Base-by-base conservation (phyloP, 2,888 invertebrate genomes). In the Sesamia inferens region DNA sequence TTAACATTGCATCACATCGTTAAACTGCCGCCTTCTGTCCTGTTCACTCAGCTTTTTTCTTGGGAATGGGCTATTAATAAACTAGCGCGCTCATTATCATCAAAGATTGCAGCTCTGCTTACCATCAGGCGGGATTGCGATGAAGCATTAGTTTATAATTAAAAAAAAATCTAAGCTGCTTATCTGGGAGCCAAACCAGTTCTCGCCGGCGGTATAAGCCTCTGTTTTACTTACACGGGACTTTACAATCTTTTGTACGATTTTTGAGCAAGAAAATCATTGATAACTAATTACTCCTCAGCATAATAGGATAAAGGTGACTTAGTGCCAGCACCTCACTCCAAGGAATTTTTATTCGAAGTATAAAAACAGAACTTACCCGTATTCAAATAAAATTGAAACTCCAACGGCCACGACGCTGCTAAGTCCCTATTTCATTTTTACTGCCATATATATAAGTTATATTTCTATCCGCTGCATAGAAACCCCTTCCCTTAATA, bases 401-500 rank as follows among this genome's bases (percentile, higher is more conserved):
- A 31, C 6, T 59, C 3, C 58, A 59, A 31, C 6, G 31, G 58
- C 16, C 31, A 59, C 31, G 11, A 59, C 54, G n/a, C n/a, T n/a
- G 6, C 13, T 11, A 55, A 22, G 55, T 22, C 58, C 16, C 24
- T 24, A 57, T 55, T 13, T 55, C 22, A 22, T 22, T 55, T 13
- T 55, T 16, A 16, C 2, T 19, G 16, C 24, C 24, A 31, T 58
- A 58, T 10, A 55, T 57, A 22, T 31, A 11, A 58, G 24, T 16
- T 24, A 58, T 59, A 19, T 59, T 31, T 59, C 31, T 59, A 19
- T 31, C 31, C 58, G 3, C 22, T 6, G 14, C 55, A 57, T 24
- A 57, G 13, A 57, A 57, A 57, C 22, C 14, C 22, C 55, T 55
- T 13, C 10, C 54, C n/a, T 55, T 65, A 74, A 78, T 74, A 76